A percentile compares a stretch with the other conserved stretches of the same genome.
Conservation (phyloP, 2,888 invertebrate species). For the Agrotis segetum region DNA sequence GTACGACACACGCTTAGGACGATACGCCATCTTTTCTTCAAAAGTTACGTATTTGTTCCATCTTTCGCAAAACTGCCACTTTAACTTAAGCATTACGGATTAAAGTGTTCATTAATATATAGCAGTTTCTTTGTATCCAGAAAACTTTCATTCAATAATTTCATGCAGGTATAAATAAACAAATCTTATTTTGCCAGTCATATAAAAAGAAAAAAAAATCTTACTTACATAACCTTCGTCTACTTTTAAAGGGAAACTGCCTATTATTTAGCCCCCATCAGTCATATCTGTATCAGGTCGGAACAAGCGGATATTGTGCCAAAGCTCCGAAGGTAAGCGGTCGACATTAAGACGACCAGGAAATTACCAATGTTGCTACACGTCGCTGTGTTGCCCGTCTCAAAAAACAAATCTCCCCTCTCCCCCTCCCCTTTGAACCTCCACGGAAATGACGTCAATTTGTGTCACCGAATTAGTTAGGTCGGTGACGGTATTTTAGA, state of each 20-base stretch:
- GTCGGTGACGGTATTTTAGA: conserved; percentile 56
- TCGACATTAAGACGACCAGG: conserved; percentile 61
- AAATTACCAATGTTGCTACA: conserved; percentile 65
- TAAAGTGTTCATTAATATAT: not conserved
- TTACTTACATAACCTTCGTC: not conserved
- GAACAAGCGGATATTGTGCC: conserved; percentile 51
- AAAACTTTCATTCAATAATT: too few species aligned
- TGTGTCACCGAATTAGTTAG: conserved; percentile 61
- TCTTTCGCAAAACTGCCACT: not conserved
- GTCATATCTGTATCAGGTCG: conserved; percentile 36
- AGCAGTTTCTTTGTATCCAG: not conserved
- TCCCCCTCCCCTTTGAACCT: conserved; percentile 15
- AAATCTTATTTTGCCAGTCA: not conserved
- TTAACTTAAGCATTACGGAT: too few species aligned
- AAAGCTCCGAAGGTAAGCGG: conserved; percentile 48
- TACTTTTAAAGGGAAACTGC: not conserved
- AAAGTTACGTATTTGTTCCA: not conserved
- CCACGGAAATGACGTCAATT: conserved; percentile 71
- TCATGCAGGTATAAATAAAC: not conserved
- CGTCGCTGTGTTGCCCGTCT: conserved; percentile 44
- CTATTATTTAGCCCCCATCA: conserved; percentile 13
- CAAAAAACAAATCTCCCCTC: conserved; percentile 60
- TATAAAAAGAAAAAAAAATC: not conserved
- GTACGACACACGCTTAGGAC: not conserved
- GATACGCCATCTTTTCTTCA: not conserved